Conservation (phyloP, 1,140 invertebrate genomes). For the Drosophila auraria region DNA sequence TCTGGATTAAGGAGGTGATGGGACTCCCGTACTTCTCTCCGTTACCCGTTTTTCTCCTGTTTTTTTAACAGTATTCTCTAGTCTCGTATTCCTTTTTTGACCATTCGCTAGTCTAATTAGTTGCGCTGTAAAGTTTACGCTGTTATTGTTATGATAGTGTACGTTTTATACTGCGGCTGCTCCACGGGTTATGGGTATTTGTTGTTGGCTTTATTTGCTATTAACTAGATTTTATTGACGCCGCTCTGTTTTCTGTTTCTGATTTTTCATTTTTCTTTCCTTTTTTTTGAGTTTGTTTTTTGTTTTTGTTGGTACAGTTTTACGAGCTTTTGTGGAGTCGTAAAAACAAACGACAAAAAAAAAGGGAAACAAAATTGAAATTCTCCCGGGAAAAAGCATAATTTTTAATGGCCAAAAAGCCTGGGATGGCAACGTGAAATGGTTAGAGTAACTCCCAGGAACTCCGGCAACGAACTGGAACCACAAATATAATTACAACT, state of each 20-base stretch:
- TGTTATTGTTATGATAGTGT: slow-evolving; percentile 61
- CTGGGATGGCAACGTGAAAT: slow-evolving; percentile 38
- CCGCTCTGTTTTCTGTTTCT: slow-evolving; percentile 39
- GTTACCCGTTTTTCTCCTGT: not conserved
- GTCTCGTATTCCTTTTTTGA: not conserved
- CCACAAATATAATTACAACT: slow-evolving; percentile 76
- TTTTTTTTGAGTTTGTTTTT: not conserved
- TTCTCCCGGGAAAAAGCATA: slow-evolving; percentile 71
- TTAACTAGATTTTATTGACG: slow-evolving; percentile 77
- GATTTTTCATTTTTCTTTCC: slow-evolving; percentile 20
- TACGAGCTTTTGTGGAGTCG: slow-evolving; percentile 67
- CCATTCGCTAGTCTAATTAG: slow-evolving; percentile 64
- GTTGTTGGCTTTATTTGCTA: slow-evolving; percentile 75
- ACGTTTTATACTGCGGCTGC: slow-evolving; percentile 31
- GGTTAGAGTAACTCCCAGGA: slow-evolving; percentile 23
- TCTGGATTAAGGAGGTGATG: not conserved
- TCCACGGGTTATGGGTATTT: slow-evolving; percentile 54
- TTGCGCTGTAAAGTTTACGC: slow-evolving; percentile 70
- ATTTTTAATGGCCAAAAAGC: slow-evolving; percentile 46
- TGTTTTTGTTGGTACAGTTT: slow-evolving; percentile 38
- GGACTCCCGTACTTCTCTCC: not conserved
- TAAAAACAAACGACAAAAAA: slow-evolving; percentile 48
- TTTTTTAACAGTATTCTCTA: not conserved
- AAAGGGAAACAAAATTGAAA: slow-evolving; percentile 32
- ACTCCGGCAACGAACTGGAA: slow-evolving; percentile 30